Evolutionary conservation across 2,113 vertebrate species (phyloP).

Genomic region (Lophochroa leadbeateri): DNA sequence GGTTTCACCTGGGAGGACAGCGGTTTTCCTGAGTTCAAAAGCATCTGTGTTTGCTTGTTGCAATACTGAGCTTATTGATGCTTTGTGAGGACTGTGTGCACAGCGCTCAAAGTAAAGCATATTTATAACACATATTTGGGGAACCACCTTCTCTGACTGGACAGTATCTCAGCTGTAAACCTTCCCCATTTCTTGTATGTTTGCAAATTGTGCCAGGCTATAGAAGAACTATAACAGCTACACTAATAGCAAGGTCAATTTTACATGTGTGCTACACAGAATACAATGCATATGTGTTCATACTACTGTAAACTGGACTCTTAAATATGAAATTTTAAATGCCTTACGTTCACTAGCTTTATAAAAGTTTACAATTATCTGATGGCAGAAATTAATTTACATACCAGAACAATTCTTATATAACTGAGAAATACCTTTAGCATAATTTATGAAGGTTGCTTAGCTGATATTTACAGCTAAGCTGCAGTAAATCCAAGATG

Average conservation of each 20-base stretch:
- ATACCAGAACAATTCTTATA: background rate
- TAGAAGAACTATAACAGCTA: background rate
- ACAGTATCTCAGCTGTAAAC: background rate
- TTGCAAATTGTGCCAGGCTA: background rate
- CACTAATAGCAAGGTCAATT: background rate
- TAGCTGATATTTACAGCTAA: conserved; percentile 43
- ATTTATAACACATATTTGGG: accelerated
- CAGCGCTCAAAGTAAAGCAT: background rate
- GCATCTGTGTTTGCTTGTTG: accelerated
- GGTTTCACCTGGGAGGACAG: background rate
- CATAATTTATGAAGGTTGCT: conserved; percentile 50
- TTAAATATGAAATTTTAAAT: background rate
- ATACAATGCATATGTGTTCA: background rate
- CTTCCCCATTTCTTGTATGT: background rate
- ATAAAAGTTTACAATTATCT: background rate
- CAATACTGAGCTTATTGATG: background rate
- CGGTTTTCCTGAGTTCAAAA: background rate
- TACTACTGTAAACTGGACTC: background rate
- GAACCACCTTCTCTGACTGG: background rate
- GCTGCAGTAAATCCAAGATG: conserved; percentile 33
- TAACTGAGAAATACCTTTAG: conserved; percentile 25
- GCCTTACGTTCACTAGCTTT: background rate
- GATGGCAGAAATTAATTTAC: background rate
- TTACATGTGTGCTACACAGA: background rate
- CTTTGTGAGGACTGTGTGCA: background rate